Base-by-base conservation (phyloP, 2,888 invertebrate species). In the Phymatocera aterrima region DNA sequence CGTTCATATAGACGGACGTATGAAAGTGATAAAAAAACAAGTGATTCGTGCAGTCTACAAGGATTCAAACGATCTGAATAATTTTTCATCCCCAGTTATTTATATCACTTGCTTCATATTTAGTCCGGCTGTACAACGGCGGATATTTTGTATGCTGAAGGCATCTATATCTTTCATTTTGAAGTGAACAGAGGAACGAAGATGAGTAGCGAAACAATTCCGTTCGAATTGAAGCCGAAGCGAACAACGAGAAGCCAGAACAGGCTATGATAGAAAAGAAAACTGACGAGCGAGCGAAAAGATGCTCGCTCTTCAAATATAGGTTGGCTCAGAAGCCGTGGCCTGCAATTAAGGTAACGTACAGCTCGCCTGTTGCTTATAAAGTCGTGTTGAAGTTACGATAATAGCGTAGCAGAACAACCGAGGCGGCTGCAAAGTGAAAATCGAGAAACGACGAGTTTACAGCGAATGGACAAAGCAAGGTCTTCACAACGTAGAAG, bases 141-240 rank as follows among this genome's bases (percentile, higher is more conserved):
- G 57, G 28, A 15, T 57, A 57, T 28, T 28, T 28, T 15, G 24
- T 3, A 46, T 12, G 12, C 1, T 51, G 24, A 2, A 6, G 8
- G 28, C 24, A 24, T 57, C 54, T 8, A 28, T 6, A 24, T 28
- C 15, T 57, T 28, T 12, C 21, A 21, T 51, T 8, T 21, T 21
- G 24, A 2, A n/a, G 37, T 37, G 21, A 64, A 64, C 8, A 64
- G 21, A 64, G 18, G 46, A 68, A 68, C 54, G 54, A 74, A 40
- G 75, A 65, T 37, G 70, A 77, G 61, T 68, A 60, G 51, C 48
- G 75, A 72, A 80, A 74, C 68, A 77, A 81, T 79, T 81, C 72
- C 72, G 64, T 60, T 65, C 43, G 40, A n/a, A n/a, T n/a, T n/a
- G n/a, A n/a, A n/a, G n/a, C n/a, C n/a, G n/a, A n/a, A n/a, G n/a